Conservation (phyloP, 2,797 vertebrate species). For the Epinephelus malabaricus region DNA sequence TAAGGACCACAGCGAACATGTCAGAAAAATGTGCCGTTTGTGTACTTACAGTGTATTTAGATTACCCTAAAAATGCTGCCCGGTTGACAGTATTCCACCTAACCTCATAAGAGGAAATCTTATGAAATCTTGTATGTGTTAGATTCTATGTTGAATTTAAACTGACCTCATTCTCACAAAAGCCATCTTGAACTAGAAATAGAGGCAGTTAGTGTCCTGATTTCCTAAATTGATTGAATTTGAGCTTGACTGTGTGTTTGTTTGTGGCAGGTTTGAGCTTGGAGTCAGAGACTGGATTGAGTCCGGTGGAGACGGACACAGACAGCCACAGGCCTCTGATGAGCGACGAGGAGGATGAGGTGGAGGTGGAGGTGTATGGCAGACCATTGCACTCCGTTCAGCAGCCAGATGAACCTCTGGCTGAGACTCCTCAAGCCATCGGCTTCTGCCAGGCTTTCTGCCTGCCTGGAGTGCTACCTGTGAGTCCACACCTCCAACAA, state of each 20-base stretch:
- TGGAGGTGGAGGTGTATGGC: conserved; percentile 70
- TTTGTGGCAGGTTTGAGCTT: conserved; percentile 85
- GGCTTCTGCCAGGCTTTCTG: conserved; percentile 94
- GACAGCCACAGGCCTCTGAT: conserved; percentile 94
- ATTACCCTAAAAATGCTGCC: not conserved
- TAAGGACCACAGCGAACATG: conserved; percentile 79
- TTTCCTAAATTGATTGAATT: not conserved
- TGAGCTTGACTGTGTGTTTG: not conserved
- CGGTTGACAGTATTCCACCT: no score
- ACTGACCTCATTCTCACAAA: not conserved
- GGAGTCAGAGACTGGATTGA: conserved; percentile 82
- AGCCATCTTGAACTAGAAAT: not conserved
- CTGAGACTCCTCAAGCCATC: conserved; percentile 81
- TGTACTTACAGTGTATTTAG: not conserved
- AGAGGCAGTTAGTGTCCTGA: not conserved
- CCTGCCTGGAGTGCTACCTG: conserved; percentile 94
- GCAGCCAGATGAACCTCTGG: conserved; percentile 72
- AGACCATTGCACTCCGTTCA: conserved; percentile 84
- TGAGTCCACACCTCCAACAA: conserved; percentile 71
- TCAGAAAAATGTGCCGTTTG: not conserved
- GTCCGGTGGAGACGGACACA: conserved; percentile 83
- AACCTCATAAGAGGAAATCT: not conserved
- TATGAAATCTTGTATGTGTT: no score
- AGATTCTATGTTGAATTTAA: not conserved
- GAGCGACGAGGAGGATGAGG: conserved; percentile 86